Conservation (phyloP, 2,113 vertebrate species). For the Agelaius tricolor region DNA sequence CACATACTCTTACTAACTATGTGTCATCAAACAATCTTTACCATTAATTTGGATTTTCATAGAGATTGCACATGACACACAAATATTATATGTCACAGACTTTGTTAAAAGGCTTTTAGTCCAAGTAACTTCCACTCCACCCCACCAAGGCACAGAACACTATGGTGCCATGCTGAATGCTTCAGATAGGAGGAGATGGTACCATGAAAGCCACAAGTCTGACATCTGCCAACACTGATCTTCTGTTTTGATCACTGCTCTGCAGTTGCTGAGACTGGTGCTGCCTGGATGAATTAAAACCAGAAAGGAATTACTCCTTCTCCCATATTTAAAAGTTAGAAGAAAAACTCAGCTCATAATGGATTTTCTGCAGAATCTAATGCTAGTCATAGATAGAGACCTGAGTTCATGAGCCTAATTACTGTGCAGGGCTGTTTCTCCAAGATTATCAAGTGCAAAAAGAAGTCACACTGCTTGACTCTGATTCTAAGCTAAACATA, state of each 20-base stretch:
- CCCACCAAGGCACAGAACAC: neutral
- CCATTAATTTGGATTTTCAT: neutral
- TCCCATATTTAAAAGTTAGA: neutral
- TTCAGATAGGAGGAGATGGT: neutral
- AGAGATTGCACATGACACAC: neutral
- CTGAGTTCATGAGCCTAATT: neutral
- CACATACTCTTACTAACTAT: neutral
- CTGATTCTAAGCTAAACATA: neutral
- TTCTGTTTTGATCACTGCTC: neutral
- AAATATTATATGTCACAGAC: neutral
- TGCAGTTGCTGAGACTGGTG: neutral
- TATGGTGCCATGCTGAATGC: neutral
- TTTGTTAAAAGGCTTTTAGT: neutral
- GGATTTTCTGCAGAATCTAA: constrained; percentile 1
- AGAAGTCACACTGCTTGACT: neutral
- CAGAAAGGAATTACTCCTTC: neutral
- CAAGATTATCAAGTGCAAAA: neutral
- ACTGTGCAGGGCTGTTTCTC: neutral
- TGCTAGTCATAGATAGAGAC: neutral
- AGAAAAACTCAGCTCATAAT: neutral
- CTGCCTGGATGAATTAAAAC: neutral
- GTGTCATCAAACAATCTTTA: neutral
- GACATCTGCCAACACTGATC: neutral
- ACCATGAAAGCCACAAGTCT: neutral
- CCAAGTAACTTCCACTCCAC: neutral